Base-by-base conservation (phyloP, 2,113 vertebrate genomes). In the Corythornis cristatus region DNA sequence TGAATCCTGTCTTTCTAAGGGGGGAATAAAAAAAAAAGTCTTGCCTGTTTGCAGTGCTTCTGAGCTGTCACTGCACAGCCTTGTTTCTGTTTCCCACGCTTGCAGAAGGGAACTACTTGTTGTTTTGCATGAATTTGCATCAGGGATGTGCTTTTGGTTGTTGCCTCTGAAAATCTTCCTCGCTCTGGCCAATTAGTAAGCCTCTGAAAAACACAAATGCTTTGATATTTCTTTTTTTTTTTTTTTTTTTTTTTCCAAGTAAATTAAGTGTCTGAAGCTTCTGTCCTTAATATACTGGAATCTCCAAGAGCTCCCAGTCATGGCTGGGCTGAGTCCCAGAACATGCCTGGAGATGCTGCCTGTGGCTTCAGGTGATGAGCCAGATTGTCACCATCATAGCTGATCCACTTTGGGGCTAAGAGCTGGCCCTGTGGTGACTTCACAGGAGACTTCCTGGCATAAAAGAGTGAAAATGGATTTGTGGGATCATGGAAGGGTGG, bases 111-210 rank as follows among this genome's bases (percentile, higher is more conserved):
- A 95, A 22, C 13, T 64, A 2, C 21, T 3, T 53, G 54, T 57
- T 53, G 60, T 5, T 83, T 88, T 87, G 83, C 83, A 93, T 80
- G 48, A 19, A 75, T 90, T 95, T 95, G 60, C 87, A 88, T 88
- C 26, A 15, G 29, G 72, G 65, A 7, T 54, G 50, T 64, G 45
- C 48, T 79, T 77, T 48, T 53, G 58, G 65, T 53, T 72, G 37
- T 56, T 77, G 17, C 15, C 60, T 81, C 54, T 76, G 37, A 48
- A 77, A 70, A 18, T 8, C 54, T 58, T 43, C 33, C 58, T 56
- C 11, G 35, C 60, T 56, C 86, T 78, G 54, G 70, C 37, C 61
- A 60, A 12, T 50, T 66, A 72, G 48, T n/a, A 21, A 45, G 43
- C 5, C 48, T 67, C 46, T 83, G 54, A 23, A 81, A 71, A 81